Evolutionary conservation across 2,113 vertebrate species (phyloP).

Genomic region (Cyprinus carpio): DNA sequence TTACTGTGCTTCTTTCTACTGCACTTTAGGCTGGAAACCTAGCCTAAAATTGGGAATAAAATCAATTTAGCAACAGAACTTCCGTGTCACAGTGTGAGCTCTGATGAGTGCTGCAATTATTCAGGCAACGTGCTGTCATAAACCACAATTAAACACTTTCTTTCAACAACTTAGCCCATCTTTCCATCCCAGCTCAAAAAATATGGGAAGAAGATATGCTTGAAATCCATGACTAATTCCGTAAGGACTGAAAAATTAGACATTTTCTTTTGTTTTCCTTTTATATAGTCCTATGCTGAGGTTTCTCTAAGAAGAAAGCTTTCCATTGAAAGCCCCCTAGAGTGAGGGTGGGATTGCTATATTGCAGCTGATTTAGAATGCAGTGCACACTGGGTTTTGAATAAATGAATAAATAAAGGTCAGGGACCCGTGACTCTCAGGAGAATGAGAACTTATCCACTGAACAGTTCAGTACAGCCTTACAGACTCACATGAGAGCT

Average conservation of each 20-base stretch:
- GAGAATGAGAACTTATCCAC: constrained; percentile 2
- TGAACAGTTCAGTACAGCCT: constrained; percentile 10
- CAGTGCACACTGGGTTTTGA: constrained; percentile 11
- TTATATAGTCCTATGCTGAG: not conserved
- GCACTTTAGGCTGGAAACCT: not conserved
- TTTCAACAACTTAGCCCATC: not conserved
- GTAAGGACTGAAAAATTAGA: not conserved
- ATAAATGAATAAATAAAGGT: constrained; percentile 34
- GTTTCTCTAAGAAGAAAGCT: not conserved
- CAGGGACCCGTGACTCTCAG: constrained; percentile 26
- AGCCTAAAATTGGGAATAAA: not conserved
- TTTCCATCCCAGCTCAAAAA: not conserved
- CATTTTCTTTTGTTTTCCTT: not conserved
- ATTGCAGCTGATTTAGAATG: constrained; percentile 10
- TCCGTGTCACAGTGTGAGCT: not conserved
- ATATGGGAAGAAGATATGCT: not conserved
- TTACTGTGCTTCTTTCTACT: not conserved
- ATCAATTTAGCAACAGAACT: not conserved
- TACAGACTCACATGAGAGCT: not conserved
- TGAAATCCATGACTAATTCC: not conserved
- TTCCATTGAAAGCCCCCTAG: not conserved
- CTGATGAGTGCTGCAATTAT: not conserved
- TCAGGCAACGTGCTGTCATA: not conserved
- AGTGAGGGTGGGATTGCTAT: not conserved
- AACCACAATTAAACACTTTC: not conserved